phyloP scores from a whole-genome alignment of 1,140 invertebrate genomes.

The Drosophila nigrodunni region DNA sequence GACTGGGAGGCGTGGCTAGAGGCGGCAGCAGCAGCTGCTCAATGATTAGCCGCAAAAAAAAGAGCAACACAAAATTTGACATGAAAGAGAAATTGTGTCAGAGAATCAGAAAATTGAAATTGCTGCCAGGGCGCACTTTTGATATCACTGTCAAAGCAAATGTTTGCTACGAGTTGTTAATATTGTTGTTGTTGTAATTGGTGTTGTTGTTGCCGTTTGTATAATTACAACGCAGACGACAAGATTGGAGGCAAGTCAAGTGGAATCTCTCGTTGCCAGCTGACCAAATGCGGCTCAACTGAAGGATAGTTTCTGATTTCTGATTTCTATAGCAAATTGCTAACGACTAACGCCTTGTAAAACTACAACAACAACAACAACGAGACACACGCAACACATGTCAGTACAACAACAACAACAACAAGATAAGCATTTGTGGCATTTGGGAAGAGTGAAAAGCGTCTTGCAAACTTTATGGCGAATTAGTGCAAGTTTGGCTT shows the following conservation, averaged over 20 bases:
- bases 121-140: slow-evolving; percentile 45
- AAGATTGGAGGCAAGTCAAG: slow-evolving; percentile 21
- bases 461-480: slow-evolving; percentile 64
- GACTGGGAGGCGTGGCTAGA: slow-evolving; percentile 23
- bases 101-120: slow-evolving; percentile 36
- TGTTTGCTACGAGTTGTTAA: slow-evolving; percentile 5
- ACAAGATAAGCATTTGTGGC: slow-evolving; percentile 9
- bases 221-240: slow-evolving; percentile 26
- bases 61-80: neutral
- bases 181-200: slow-evolving; percentile 4
- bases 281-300: slow-evolving; percentile 22
- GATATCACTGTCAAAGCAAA: slow-evolving; percentile 35
- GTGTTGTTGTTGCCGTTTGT: slow-evolving; percentile 16
- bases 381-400: slow-evolving; percentile 65
- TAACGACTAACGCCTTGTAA: slow-evolving; percentile 28
- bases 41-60: slow-evolving; percentile 27
- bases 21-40: neutral
- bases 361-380: slow-evolving; percentile 24
- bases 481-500: slow-evolving; percentile 73
- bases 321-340: slow-evolving; percentile 64
- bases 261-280: slow-evolving; percentile 22
- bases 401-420: slow-evolving; percentile 27
- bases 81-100: slow-evolving; percentile 60
- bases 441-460: slow-evolving; percentile 56
- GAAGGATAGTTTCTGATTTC: slow-evolving; percentile 56